These are phyloP conservation scores for Acrossocheilus wenchowensis DNA, from an alignment of 2,797 vertebrate genomes.

Conservation along the genomic window DNA sequence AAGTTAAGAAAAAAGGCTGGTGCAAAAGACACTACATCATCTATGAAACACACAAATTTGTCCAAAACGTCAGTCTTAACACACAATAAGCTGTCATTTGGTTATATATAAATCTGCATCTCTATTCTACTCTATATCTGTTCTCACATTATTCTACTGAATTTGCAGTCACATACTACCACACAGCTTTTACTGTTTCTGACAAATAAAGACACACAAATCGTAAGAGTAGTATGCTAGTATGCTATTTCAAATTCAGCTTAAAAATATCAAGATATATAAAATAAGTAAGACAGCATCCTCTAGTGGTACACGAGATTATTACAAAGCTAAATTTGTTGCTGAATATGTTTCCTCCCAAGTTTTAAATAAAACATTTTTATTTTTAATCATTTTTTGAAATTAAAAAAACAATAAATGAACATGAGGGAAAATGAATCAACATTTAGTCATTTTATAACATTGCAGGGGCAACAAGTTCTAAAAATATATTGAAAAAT, in stretches of 20 bases:
- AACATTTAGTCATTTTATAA: neutral
- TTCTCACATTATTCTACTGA: neutral
- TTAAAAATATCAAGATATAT: neutral
- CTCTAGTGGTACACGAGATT: conserved; percentile 51
- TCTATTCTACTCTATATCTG: too few relatives aligned
- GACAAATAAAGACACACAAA: neutral
- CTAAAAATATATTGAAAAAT: neutral
- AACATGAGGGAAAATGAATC: too few relatives aligned
- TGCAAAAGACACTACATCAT: neutral
- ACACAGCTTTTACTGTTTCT: neutral
- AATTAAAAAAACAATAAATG: neutral
- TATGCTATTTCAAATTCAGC: neutral
- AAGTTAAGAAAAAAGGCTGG: neutral
- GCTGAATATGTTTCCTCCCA: neutral
- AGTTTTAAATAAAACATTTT: neutral
- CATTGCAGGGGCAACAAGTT: neutral
- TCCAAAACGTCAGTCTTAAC: too few relatives aligned
- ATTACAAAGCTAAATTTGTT: neutral
- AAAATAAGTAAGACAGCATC: conserved; percentile 30
- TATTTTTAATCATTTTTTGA: too few relatives aligned
- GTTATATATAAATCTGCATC: neutral
- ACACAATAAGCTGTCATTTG: neutral
- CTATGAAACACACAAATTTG: neutral
- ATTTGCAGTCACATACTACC: neutral
- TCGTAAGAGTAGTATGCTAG: neutral